Evolutionary conservation across 2,888 invertebrate genomes (phyloP).

Genomic region (Cremastobaeus sp.): DNA sequence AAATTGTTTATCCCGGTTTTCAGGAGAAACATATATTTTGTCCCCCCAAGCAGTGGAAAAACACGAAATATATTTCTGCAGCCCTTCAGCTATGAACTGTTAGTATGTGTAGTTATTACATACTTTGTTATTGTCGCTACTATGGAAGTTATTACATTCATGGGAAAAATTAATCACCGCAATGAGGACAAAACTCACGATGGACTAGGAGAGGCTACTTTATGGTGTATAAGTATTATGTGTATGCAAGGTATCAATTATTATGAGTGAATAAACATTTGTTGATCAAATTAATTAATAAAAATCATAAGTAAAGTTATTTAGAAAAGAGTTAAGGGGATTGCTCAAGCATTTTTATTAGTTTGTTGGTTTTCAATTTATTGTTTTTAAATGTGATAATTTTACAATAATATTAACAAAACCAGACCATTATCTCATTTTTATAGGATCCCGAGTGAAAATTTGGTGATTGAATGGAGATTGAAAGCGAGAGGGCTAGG

Average conservation of each 20-base stretch:
- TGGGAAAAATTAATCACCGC: conserved; percentile 67
- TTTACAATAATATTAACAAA: conserved; percentile 8
- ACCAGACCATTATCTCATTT: too few relatives aligned
- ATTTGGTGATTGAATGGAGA: too few relatives aligned
- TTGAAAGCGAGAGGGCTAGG: too few relatives aligned
- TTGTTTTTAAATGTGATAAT: too few relatives aligned
- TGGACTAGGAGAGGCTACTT: conserved; percentile 80
- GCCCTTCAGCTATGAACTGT: conserved; percentile 81
- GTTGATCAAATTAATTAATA: too few relatives aligned
- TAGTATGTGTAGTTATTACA: conserved; percentile 80
- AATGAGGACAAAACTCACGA: conserved; percentile 72
- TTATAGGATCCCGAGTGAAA: too few relatives aligned
- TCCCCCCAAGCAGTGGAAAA: conserved; percentile 82
- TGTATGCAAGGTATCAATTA: conserved; percentile 86
- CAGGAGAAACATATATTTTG: conserved; percentile 83
- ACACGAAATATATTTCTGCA: conserved; percentile 83
- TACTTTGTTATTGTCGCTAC: conserved; percentile 79
- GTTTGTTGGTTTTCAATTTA: too few relatives aligned
- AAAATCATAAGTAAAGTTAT: too few relatives aligned
- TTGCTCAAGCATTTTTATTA: too few relatives aligned
- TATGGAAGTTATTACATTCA: conserved; percentile 79
- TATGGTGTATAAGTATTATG: conserved; percentile 83
- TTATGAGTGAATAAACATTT: too few relatives aligned
- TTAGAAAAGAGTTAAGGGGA: too few relatives aligned
- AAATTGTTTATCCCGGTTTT: too few relatives aligned